A percentile compares a stretch with the other conserved stretches of the same genome.
Conservation (phyloP, 2,888 invertebrate genomes). For the Celastrina argiolus region DNA sequence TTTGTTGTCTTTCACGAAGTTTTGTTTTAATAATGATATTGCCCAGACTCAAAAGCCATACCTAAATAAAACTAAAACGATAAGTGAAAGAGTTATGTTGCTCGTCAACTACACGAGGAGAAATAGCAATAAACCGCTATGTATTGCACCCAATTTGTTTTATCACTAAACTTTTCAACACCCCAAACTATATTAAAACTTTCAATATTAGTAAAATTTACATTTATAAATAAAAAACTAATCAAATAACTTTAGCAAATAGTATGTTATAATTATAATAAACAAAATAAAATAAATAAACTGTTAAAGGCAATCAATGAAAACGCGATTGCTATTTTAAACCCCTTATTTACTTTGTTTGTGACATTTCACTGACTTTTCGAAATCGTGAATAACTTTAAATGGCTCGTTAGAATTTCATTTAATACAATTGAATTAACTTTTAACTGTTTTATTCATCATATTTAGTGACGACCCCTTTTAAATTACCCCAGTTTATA, state of each 20-base stretch:
- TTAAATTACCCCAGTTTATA: too few relatives aligned
- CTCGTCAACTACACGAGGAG: constrained; percentile 36
- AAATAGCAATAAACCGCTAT: constrained; percentile 48
- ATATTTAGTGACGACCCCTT: background rate
- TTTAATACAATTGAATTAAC: background rate
- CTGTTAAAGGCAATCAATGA: background rate
- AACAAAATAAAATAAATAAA: background rate
- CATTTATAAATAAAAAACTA: too few relatives aligned
- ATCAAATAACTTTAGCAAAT: background rate
- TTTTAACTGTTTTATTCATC: background rate
- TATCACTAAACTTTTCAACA: background rate
- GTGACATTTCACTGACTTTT: constrained; percentile 1
- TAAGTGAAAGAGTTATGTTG: constrained; percentile 47
- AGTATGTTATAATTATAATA: background rate
- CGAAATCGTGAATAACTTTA: background rate
- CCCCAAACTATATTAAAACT: background rate
- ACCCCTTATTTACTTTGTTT: background rate
- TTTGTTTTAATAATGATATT: background rate
- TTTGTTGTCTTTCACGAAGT: background rate
- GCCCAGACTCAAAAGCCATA: background rate
- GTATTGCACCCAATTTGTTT: constrained; percentile 53
- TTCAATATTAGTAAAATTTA: background rate
- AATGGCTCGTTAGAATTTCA: constrained; percentile 2
- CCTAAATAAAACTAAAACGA: background rate
- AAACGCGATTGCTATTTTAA: background rate